phyloP scores from a whole-genome alignment of 1,140 invertebrate species.

The Neoseiulus cucumeris region DNA sequence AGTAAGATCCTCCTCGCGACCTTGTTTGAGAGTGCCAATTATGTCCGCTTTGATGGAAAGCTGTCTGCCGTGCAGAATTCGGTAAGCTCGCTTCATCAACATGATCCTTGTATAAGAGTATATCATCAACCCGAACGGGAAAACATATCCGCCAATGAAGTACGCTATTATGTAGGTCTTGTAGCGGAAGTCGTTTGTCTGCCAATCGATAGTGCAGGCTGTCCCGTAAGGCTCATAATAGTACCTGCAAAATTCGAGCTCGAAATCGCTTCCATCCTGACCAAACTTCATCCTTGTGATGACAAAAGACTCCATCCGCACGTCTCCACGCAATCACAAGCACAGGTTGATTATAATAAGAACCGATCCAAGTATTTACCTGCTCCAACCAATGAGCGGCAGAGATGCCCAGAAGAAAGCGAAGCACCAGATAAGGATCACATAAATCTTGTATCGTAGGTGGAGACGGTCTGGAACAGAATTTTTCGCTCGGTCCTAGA shows the following conservation, averaged over 20 bases:
- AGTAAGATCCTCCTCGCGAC: not conserved
- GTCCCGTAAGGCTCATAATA: slow-evolving; percentile 18
- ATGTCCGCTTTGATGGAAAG: not conserved
- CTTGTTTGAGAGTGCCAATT: not conserved
- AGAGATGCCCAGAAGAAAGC: slow-evolving; percentile 19
- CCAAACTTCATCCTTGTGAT: too few relatives aligned
- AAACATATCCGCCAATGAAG: slow-evolving; percentile 17
- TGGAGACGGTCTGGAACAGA: not conserved
- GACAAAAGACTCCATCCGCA: too few relatives aligned
- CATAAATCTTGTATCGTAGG: not conserved
- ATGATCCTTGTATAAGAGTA: not conserved
- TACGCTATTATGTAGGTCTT: slow-evolving; percentile 19
- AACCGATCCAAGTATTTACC: too few relatives aligned
- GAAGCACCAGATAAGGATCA: slow-evolving; percentile 15
- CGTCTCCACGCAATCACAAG: too few relatives aligned
- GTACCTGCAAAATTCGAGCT: slow-evolving; percentile 13
- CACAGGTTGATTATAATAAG: too few relatives aligned
- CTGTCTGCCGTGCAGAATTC: not conserved
- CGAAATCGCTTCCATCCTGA: too few relatives aligned
- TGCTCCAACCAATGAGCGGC: slow-evolving; percentile 19
- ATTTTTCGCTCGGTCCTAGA: too few relatives aligned
- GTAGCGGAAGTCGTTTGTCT: slow-evolving; percentile 17
- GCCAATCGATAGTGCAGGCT: slow-evolving; percentile 20
- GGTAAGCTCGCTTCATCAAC: not conserved
- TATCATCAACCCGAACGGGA: slow-evolving; percentile 16